Evolutionary conservation across 2,113 vertebrate species (phyloP), one percentile per base, ranked within the genome.

Genomic region (Anthoscopus minutus): DNA sequence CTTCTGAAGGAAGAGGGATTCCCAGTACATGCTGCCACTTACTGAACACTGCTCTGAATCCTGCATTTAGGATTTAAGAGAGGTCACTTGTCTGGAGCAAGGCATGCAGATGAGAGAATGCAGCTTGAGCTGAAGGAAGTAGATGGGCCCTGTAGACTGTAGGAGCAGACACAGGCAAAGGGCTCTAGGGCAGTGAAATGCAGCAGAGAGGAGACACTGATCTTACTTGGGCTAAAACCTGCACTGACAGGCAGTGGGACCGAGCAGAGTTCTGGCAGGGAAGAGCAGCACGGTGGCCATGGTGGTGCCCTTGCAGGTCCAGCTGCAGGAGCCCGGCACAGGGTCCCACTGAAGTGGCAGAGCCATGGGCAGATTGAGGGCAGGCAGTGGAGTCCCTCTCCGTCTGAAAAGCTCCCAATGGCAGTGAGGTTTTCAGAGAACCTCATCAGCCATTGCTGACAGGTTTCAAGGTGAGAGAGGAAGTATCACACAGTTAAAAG

Each of bases 401-500:
- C 79, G 87, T 42, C 42, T 16, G 31, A 25, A n/a, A 28, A 60
- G 24, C 53, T 81, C 30, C 10, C 14, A 15, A 0, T 7, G 45
- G 38, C 60, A 42, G 17, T 4, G 18, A 30, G 25, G 9, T 2
- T 47, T 74, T 54, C 10, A 1, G 67, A 82, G 89, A 88, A 77
- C 82, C 89, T 92, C 94, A 33, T 28, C 92, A n/a, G 78, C 15
- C 70, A 15, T 51, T 6, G 54, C 96, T 89, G 91, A 66, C 14
- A 42, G 77, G 74, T 80, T 94, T 90, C 22, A 92, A 96, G 95
- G 87, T 21, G 15, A 97, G 91, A 92, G 87, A 96, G 91, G 93
- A 97, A 96, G 92, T 90, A 94, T 65, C 83, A 86, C 88, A 83
- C 86, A 94, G 89, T 93, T 92, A 86, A 94, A 97, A 96, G 80